Evolutionary conservation across 2,888 invertebrate genomes (phyloP), one percentile per base, ranked within the genome.

Genomic region (Baronia brevicornis): DNA sequence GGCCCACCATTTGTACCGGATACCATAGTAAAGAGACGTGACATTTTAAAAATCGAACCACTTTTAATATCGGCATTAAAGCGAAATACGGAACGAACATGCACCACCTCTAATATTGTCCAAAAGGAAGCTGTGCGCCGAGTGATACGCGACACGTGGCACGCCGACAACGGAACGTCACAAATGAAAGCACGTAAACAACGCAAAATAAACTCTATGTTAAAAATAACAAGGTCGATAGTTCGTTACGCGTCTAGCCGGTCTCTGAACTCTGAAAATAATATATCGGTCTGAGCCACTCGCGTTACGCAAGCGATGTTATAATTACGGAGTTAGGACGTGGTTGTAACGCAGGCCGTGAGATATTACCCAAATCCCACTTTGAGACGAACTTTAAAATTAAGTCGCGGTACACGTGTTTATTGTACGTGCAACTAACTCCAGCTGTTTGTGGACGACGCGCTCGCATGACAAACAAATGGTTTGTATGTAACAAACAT

Each of bases 81-180:
- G 18, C 26, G n/a, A 26, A 30, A 36, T 36, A 36, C 21, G n/a
- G n/a, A n/a, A n/a, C n/a, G 35, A 36, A 22, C 35, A 30, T 36
- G 35, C 29, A 36, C 35, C 35, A 30, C 22, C 35, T 27, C 30
- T 68, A 70, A 70, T 69, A 74, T 70, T 75, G 75, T 78, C 72
- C 68, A 71, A 78, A 78, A 77, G 79, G 79, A 78, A 82, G 73
- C 74, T 61, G 50, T 60, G 49, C 55, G 80, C 46, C 75, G 82
- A 82, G 74, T 80, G 82, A 84, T 77, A 79, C 66, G 82, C 72
- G 82, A 82, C 82, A 82, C 75, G 66, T 80, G 82, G 79, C 65
- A 62, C 37, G 39, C 32, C 51, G 46, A 40, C 54, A 48, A 30
- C 49, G 37, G 49, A 69, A 70, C 52, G 73, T 51, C 67, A 54